phyloP scores from a whole-genome alignment of 2,113 vertebrate species.

The Scomber japonicus region DNA sequence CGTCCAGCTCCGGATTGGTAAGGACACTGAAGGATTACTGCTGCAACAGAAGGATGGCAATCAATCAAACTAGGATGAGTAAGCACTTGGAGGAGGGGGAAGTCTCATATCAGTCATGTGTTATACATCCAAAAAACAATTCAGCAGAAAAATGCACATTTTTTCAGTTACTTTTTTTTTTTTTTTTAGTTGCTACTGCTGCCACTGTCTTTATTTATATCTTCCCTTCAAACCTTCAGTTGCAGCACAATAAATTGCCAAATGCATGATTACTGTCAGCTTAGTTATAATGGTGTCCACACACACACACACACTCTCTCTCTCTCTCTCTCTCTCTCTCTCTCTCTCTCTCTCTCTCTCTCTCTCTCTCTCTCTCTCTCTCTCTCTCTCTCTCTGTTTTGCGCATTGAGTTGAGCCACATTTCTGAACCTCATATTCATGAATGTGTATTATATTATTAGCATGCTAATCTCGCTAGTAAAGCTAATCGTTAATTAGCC shows the following conservation, averaged over 20 bases:
- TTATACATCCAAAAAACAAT: slow-evolving; percentile 48
- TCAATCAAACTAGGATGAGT: slow-evolving; percentile 70
- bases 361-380: too few relatives aligned
- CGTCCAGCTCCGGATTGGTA: slow-evolving; percentile 54
- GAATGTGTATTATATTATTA: too few relatives aligned
- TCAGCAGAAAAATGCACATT: slow-evolving; percentile 47
- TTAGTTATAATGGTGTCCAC: slow-evolving; percentile 7
- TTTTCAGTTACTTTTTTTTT: slow-evolving; percentile 34
- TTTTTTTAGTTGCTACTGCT: slow-evolving; percentile 37
- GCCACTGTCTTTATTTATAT: slow-evolving; percentile 46
- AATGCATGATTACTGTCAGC: slow-evolving; percentile 21
- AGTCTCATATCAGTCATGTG: slow-evolving; percentile 64
- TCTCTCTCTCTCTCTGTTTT: background rate
- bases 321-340: background rate
- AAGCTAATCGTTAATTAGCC: too few relatives aligned
- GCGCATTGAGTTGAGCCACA: slow-evolving; percentile 32
- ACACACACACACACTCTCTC: background rate
- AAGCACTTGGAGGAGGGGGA: slow-evolving; percentile 45
- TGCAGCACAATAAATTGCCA: slow-evolving; percentile 33
- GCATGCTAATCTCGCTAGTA: too few relatives aligned
- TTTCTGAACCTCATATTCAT: background rate
- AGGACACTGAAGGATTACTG: slow-evolving; percentile 64
- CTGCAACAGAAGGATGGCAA: slow-evolving; percentile 67
- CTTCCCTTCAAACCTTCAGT: slow-evolving; percentile 22
- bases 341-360: too few relatives aligned